phyloP scores from a whole-genome alignment of 2,797 vertebrate genomes.

The Sciaenops ocellatus region DNA sequence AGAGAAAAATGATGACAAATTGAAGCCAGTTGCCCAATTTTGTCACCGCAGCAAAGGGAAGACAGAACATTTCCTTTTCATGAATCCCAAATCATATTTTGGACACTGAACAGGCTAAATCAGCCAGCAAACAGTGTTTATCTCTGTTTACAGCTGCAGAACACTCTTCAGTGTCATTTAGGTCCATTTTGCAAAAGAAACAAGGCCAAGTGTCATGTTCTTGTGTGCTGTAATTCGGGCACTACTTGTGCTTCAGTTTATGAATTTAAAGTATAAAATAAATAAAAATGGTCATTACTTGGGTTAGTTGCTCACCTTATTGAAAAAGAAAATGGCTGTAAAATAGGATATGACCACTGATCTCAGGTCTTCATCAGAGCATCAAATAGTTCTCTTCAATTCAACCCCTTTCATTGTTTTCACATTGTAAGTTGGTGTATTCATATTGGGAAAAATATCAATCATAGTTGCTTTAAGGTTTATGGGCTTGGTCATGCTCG shows the following conservation, averaged over 20 bases:
- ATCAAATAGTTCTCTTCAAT: too few species aligned
- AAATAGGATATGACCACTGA: not conserved
- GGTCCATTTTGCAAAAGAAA: not conserved
- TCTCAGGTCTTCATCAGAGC: not conserved
- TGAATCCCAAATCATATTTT: not conserved
- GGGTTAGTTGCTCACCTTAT: not conserved
- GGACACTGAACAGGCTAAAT: not conserved
- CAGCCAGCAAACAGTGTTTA: not conserved
- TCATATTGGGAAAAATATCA: not conserved
- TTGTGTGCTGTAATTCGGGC: not conserved
- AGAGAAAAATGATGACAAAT: not conserved
- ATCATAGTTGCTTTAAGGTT: not conserved
- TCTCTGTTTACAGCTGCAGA: not conserved
- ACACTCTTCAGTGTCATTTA: constrained; percentile 6
- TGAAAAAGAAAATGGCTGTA: constrained; percentile 1
- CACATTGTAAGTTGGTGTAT: not conserved
- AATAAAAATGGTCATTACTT: not conserved
- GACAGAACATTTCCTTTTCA: not conserved
- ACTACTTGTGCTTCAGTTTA: not conserved
- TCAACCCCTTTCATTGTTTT: not conserved
- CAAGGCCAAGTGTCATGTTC: not conserved
- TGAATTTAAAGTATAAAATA: not conserved
- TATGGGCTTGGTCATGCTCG: too few species aligned
- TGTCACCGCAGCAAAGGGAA: not conserved
- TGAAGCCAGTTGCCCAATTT: not conserved